A percentile compares a stretch with the other conserved stretches of the same genome.
Evolutionary conservation across 2,113 vertebrate species (phyloP).

Genomic region (Mellivora capensis): DNA sequence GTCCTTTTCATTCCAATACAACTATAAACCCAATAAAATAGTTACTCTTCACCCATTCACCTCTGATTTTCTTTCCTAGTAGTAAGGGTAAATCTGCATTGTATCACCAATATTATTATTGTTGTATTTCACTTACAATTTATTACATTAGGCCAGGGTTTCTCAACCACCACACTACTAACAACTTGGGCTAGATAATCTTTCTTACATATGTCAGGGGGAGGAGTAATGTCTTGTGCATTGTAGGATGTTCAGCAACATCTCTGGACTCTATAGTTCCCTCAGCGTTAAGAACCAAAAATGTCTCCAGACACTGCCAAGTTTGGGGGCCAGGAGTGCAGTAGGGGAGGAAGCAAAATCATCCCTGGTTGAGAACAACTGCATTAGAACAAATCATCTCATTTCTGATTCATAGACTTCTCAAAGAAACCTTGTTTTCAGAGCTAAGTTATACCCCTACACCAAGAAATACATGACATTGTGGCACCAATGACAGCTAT

Average conservation of each 20-base stretch:
- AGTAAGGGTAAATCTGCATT: not conserved
- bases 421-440: not conserved
- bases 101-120: not conserved
- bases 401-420: not conserved
- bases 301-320: not conserved
- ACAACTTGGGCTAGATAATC: not conserved
- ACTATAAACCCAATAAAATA: conserved; percentile 27
- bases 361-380: not conserved
- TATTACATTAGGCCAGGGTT: not conserved
- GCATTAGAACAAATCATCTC: not conserved
- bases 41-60: not conserved
- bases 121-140: not conserved
- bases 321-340: not conserved
- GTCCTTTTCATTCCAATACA: conserved; percentile 7
- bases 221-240: not conserved
- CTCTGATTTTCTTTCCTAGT: not conserved
- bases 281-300: not conserved
- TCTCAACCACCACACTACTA: not conserved
- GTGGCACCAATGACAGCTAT: not conserved
- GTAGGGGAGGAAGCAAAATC: not conserved
- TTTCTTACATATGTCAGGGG: not conserved
- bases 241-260: not conserved
- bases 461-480: not conserved
- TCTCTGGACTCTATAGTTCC: not conserved
- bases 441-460: not conserved